phyloP scores from a whole-genome alignment of 2,113 vertebrate species.

The Corynorhinus townsendii region DNA sequence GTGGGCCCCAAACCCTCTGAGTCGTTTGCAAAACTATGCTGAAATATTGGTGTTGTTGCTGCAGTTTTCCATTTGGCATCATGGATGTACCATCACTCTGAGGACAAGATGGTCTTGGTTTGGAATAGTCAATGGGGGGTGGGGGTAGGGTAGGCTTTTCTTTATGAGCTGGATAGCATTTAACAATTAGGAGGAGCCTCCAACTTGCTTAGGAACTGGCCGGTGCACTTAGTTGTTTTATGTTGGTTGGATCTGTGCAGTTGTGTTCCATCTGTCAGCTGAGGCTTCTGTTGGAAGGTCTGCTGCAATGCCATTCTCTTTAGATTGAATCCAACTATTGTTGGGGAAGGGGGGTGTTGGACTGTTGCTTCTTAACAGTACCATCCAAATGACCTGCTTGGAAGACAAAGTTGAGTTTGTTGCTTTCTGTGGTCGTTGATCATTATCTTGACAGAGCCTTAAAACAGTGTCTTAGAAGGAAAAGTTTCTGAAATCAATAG shows the following conservation, averaged over 20 bases:
- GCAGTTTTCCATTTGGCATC: background rate
- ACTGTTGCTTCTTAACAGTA: background rate
- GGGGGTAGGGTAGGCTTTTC: background rate
- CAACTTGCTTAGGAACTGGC: background rate
- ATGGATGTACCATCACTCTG: background rate
- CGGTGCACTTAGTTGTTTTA: background rate
- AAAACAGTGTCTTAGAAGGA: background rate
- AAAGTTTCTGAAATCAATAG: background rate
- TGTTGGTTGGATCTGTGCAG: background rate
- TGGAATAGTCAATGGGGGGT: background rate
- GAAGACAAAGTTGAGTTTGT: background rate
- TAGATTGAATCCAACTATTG: background rate
- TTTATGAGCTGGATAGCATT: background rate
- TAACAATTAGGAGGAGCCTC: background rate
- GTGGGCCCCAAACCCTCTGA: conserved; percentile 22
- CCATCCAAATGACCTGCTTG: background rate
- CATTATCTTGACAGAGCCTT: background rate
- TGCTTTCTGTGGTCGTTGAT: background rate
- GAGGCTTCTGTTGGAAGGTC: background rate
- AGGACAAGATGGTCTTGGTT: background rate
- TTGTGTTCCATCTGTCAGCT: background rate
- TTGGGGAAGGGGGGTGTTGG: rapidly evolving
- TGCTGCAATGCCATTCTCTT: background rate
- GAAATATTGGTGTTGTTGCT: conserved; percentile 5
- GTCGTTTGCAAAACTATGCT: background rate